Conservation (phyloP, 2,888 invertebrate species). For the Andrena praecox region DNA sequence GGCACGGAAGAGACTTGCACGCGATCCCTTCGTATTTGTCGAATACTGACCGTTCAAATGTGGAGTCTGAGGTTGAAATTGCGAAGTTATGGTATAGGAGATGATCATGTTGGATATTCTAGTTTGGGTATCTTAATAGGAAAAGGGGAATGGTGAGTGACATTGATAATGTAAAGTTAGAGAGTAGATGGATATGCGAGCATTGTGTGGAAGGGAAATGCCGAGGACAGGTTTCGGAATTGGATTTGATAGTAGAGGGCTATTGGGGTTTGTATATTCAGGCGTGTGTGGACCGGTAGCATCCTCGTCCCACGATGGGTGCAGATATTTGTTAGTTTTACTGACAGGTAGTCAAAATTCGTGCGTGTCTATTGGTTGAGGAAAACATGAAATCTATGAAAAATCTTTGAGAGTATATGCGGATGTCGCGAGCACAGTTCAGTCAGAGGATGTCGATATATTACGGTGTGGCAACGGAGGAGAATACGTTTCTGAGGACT, state of each 20-base stretch:
- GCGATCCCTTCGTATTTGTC: background rate
- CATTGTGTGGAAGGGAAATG: conserved; percentile 10
- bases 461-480: conserved; percentile 19
- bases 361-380: background rate
- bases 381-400: background rate
- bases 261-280: conserved; percentile 14
- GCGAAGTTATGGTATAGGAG: conserved; percentile 8
- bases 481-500: background rate
- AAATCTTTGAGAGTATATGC: conserved; percentile 5
- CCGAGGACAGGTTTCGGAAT: background rate
- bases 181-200: background rate
- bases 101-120: conserved; percentile 13
- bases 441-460: background rate
- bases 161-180: background rate
- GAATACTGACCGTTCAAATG: background rate
- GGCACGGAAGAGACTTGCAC: background rate
- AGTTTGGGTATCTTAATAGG: background rate
- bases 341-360: conserved; percentile 9
- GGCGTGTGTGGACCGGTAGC: conserved; percentile 13
- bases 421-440: conserved; percentile 3
- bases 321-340: conserved; percentile 12
- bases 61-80: background rate
- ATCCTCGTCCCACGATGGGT: background rate
- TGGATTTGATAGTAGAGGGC: background rate
- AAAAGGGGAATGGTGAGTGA: conserved; percentile 1